Conservation (phyloP, 2,888 invertebrate species). For the Sinodicranocentrus sp. region DNA sequence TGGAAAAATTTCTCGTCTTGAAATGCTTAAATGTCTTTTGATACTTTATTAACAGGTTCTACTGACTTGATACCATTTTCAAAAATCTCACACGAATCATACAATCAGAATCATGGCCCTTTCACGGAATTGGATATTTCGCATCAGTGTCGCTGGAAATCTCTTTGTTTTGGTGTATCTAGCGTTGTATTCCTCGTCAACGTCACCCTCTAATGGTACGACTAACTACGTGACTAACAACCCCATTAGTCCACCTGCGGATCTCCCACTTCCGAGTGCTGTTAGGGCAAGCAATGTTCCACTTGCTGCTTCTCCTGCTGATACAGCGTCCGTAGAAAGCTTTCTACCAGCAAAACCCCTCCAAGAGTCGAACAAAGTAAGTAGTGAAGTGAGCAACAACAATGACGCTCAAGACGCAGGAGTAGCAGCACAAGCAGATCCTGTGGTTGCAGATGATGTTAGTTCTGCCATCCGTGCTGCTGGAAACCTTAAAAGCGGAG, state of each 20-base stretch:
- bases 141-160: conserved; percentile 74
- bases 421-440: conserved; percentile 28
- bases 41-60: no score
- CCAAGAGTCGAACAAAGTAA: conserved; percentile 31
- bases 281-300: conserved; percentile 31
- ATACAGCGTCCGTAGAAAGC: background rate
- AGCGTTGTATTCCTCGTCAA: conserved; percentile 74
- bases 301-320: conserved; percentile 39
- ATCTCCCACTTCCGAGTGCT: conserved; percentile 2
- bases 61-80: no score
- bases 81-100: no score
- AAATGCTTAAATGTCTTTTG: no score
- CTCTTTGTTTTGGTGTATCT: conserved; percentile 74
- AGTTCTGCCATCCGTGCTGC: conserved; percentile 6
- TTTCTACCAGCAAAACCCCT: conserved; percentile 32
- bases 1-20: no score
- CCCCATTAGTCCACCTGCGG: conserved; percentile 21
- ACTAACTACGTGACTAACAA: conserved; percentile 54
- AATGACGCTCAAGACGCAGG: background rate
- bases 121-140: conserved; percentile 75
- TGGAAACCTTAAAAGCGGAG: background rate
- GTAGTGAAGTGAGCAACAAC: conserved; percentile 29
- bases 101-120: conserved; percentile 66
- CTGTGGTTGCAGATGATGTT: conserved; percentile 33
- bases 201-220: conserved; percentile 58